These are phyloP conservation scores for Setophaga coronata DNA, from an alignment of 2,113 vertebrate genomes.

Conservation along the genomic window DNA sequence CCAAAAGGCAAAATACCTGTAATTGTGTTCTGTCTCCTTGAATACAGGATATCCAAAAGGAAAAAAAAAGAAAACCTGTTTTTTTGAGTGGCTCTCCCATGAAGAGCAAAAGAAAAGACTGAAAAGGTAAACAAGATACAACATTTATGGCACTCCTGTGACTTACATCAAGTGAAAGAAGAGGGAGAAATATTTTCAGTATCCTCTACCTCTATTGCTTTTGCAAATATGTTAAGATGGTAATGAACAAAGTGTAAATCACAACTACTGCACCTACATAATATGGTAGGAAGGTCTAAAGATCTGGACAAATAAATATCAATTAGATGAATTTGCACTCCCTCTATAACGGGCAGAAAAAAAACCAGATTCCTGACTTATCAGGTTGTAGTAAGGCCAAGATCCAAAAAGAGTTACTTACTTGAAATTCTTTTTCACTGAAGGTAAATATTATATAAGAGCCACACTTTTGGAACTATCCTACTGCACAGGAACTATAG, in stretches of 20 bases:
- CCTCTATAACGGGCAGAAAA: not conserved
- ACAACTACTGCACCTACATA: not conserved
- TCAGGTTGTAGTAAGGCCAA: not conserved
- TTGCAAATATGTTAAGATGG: not conserved
- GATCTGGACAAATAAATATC: not conserved
- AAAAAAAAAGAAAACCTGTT: not conserved
- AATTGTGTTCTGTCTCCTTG: not conserved
- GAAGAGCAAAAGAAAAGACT: not conserved
- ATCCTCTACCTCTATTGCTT: not conserved
- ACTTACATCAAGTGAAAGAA: not conserved
- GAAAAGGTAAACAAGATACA: not conserved
- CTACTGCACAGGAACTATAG: not conserved
- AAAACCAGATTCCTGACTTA: not conserved
- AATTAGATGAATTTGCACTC: not conserved
- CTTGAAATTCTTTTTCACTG: slow-evolving; percentile 63
- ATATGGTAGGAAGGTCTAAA: not conserved
- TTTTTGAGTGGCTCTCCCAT: not conserved
- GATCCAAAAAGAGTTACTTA: slow-evolving; percentile 35
- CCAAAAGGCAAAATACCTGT: not conserved
- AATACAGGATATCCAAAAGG: not conserved
- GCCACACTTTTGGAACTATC: slow-evolving; percentile 49
- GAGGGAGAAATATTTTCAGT: not conserved
- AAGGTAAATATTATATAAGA: slow-evolving; percentile 59
- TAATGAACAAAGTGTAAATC: not conserved
- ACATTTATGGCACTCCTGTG: not conserved